phyloP scores from a whole-genome alignment of 2,888 invertebrate species.

The Synanthedon vespiformis region DNA sequence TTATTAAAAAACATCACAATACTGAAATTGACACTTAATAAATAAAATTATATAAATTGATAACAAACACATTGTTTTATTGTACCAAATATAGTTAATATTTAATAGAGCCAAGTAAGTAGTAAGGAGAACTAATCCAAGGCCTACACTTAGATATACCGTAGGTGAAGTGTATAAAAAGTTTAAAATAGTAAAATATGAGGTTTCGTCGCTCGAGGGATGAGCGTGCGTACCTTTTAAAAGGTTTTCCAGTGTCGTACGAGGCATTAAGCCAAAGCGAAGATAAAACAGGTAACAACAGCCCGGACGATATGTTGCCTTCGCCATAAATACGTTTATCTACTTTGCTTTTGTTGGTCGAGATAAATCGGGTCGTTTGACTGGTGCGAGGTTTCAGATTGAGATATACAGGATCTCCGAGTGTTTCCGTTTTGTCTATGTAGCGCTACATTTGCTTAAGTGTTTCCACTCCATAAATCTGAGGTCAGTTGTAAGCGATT shows the following conservation, averaged over 20 bases:
- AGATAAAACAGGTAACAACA: conserved; percentile 53
- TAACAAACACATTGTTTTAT: too few relatives aligned
- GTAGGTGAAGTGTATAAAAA: too few relatives aligned
- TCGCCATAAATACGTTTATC: conserved; percentile 54
- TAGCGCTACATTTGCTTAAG: conserved; percentile 12
- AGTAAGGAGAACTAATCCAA: too few relatives aligned
- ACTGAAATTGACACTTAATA: too few relatives aligned
- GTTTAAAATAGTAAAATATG: not conserved
- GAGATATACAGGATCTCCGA: conserved; percentile 27
- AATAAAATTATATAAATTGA: too few relatives aligned
- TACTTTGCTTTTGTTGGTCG: conserved; percentile 52
- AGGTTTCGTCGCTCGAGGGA: conserved; percentile 35
- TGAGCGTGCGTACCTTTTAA: conserved; percentile 49
- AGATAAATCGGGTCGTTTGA: conserved; percentile 52
- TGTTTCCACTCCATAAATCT: not conserved
- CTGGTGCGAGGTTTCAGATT: conserved; percentile 41
- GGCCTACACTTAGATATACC: too few relatives aligned
- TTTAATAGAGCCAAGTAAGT: too few relatives aligned
- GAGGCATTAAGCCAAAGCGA: conserved; percentile 46
- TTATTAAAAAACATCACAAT: too few relatives aligned
- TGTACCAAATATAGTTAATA: too few relatives aligned
- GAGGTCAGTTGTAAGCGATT: not conserved
- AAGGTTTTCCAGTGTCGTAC: conserved; percentile 49
- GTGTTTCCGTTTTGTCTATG: conserved; percentile 27
- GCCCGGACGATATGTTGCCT: conserved; percentile 38